These are phyloP conservation scores for Brachionus asplanchnoidis DNA, from an alignment of 1,140 invertebrate species.

Conservation along the genomic window DNA sequence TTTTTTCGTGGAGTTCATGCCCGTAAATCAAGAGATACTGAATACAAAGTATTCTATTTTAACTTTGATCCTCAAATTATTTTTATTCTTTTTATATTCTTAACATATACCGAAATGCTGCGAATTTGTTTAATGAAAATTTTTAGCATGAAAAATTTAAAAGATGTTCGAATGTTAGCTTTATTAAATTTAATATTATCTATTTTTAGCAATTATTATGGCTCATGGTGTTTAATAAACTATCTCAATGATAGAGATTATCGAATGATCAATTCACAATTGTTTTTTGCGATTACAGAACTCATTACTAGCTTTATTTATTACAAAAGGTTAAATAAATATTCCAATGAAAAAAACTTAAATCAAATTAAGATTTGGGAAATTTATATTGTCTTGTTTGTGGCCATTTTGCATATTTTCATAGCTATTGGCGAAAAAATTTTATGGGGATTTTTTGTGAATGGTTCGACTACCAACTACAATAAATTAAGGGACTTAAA, in stretches of 20 bases:
- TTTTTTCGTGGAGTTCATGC: slow-evolving; percentile 18
- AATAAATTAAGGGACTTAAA: slow-evolving; percentile 34
- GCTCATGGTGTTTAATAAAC: slow-evolving; percentile 2
- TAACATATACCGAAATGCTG: neutral
- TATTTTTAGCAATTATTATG: slow-evolving; percentile 30
- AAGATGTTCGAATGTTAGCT: neutral
- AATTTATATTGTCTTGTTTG: neutral
- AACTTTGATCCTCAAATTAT: neutral
- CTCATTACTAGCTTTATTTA: neutral
- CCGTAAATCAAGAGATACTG: neutral
- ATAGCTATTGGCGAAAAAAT: slow-evolving; percentile 8
- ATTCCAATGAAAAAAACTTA: neutral
- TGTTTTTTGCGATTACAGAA: slow-evolving; percentile 14
- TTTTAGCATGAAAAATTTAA: neutral
- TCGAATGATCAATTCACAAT: slow-evolving; percentile 34
- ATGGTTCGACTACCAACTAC: neutral
- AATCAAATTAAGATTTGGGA: neutral
- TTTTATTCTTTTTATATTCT: slow-evolving; percentile 26
- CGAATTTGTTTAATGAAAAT: neutral
- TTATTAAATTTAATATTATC: slow-evolving; percentile 13
- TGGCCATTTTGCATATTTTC: slow-evolving; percentile 1
- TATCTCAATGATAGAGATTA: slow-evolving; percentile 38
- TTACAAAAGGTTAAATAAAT: neutral
- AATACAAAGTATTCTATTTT: slow-evolving; percentile 30
- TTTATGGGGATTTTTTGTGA: slow-evolving; percentile 39